These are phyloP conservation scores for Emesis furor DNA, from an alignment of 2,888 invertebrate genomes.

Conservation along the genomic window DNA sequence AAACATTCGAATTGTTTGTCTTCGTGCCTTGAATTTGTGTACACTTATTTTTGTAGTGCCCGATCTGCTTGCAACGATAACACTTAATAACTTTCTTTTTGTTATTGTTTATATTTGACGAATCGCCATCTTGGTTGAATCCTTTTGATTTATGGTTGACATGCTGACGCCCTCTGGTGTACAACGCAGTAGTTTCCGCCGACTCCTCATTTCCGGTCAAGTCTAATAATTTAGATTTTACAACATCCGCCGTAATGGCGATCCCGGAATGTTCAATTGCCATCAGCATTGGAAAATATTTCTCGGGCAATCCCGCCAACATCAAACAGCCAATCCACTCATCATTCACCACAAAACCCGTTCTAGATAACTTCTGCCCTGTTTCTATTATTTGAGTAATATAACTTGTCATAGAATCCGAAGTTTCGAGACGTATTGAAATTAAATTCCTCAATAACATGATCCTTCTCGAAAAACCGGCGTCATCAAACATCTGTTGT, in stretches of 20 bases:
- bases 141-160: conserved; percentile 23
- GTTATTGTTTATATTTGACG: conserved; percentile 12
- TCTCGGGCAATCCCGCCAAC: too few species aligned
- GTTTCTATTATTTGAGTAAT: too few species aligned
- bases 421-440: too few species aligned
- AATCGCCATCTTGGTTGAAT: conserved; percentile 1
- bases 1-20: conserved; percentile 17
- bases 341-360: too few species aligned
- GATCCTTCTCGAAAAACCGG: too few species aligned
- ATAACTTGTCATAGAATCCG: too few species aligned
- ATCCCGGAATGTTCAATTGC: too few species aligned
- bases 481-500: too few species aligned
- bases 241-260: background rate
- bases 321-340: too few species aligned
- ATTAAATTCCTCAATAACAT: too few species aligned
- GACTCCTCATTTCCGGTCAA: conserved; percentile 9
- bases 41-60: conserved; percentile 52
- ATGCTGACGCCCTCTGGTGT: conserved; percentile 17
- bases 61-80: conserved; percentile 50
- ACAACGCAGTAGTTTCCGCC: conserved; percentile 16
- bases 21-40: conserved; percentile 30
- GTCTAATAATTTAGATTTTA: conserved; percentile 18
- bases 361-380: too few species aligned
- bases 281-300: too few species aligned
- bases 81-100: conserved; percentile 43